Evolutionary conservation across 2,797 vertebrate genomes (phyloP).

Genomic region (Crypturellus tataupa): DNA sequence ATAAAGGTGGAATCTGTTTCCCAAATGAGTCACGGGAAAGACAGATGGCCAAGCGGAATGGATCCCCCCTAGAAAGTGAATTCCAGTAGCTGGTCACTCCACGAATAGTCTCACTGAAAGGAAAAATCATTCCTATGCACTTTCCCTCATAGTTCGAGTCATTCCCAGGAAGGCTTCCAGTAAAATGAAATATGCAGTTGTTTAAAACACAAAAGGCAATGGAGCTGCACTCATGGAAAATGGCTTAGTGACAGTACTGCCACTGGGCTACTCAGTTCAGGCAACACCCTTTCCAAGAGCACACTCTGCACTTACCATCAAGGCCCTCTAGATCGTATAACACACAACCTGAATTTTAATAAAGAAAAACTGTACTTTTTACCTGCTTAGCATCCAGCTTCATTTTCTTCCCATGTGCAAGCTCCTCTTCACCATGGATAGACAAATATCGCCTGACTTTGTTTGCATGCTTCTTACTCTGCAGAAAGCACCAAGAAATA

Average conservation of each 20-base stretch:
- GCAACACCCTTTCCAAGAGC: accelerated
- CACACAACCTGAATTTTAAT: too few relatives aligned
- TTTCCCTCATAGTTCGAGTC: background rate
- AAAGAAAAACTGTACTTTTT: background rate
- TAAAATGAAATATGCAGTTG: accelerated
- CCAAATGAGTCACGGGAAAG: background rate
- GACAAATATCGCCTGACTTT: conserved; percentile 93
- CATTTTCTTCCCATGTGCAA: conserved; percentile 79
- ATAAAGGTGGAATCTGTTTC: conserved; percentile 4
- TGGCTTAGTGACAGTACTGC: background rate
- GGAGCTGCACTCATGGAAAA: accelerated
- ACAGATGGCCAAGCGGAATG: background rate
- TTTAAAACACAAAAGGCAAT: background rate
- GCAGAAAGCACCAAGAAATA: conserved; percentile 9
- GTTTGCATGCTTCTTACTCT: conserved; percentile 98
- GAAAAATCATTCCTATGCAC: background rate
- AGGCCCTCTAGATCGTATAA: accelerated
- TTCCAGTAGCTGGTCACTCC: background rate
- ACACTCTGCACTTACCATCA: background rate
- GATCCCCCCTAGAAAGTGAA: background rate
- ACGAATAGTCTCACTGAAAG: accelerated
- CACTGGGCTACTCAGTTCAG: background rate
- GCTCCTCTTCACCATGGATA: conserved; percentile 88
- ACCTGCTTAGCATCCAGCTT: conserved; percentile 82
- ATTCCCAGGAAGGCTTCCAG: background rate